Percentiles rank a stretch among this genome's conserved stretches.
phyloP scores from a whole-genome alignment of 2,113 vertebrate genomes.

The Cairina moschata region DNA sequence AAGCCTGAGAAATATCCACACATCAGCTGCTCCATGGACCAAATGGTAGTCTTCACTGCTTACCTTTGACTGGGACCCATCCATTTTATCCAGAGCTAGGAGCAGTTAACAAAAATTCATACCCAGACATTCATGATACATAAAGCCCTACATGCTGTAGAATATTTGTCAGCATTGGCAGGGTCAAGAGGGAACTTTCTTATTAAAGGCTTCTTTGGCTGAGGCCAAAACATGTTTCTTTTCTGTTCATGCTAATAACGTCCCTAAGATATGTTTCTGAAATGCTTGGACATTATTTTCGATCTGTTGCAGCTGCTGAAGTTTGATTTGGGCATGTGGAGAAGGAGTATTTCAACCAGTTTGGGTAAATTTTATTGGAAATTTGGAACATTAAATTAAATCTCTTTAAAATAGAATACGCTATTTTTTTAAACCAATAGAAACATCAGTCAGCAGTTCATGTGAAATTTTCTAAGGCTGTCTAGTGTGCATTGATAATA shows the following conservation, averaged over 20 bases:
- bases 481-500: background rate
- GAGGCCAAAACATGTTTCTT: background rate
- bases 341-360: background rate
- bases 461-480: background rate
- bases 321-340: background rate
- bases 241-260: background rate
- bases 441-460: background rate
- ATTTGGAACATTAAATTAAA: background rate
- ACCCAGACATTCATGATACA: background rate
- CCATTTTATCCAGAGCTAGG: background rate
- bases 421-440: background rate
- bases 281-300: background rate
- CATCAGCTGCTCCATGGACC: background rate
- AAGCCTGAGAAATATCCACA: background rate
- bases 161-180: background rate
- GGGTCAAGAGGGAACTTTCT: background rate
- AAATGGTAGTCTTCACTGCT: background rate
- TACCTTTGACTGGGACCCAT: background rate
- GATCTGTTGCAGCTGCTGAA: background rate
- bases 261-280: background rate
- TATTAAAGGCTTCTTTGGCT: background rate
- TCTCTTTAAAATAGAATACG: background rate
- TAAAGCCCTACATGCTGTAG: background rate
- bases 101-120: background rate
- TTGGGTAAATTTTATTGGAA: background rate